phyloP scores from a whole-genome alignment of 2,888 invertebrate species.

The Xiphydria camelus region DNA sequence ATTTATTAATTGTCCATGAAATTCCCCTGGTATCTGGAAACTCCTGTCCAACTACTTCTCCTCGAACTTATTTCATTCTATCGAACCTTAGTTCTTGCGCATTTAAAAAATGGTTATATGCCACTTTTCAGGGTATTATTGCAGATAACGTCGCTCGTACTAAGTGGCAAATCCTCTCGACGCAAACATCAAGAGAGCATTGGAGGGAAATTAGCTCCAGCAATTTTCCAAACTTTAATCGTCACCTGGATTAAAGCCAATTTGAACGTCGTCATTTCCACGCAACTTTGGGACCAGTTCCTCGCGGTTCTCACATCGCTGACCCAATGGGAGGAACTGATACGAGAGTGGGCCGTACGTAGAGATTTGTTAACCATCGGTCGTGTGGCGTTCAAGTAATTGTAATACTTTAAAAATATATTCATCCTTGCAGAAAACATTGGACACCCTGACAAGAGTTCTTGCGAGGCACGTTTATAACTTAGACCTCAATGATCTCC shows the following conservation, averaged over 20 bases:
- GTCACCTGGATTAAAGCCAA: constrained; percentile 99
- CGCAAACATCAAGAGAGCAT: constrained; percentile 70
- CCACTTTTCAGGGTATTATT: constrained; percentile 72
- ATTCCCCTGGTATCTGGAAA: neutral
- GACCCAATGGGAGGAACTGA: constrained; percentile 92
- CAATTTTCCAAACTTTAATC: constrained; percentile 89
- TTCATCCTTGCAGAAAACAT: constrained; percentile 73
- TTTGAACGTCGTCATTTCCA: constrained; percentile 86
- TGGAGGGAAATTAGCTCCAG: constrained; percentile 81
- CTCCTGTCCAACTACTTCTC: neutral
- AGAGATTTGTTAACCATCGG: no score
- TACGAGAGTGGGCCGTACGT: constrained; percentile 93
- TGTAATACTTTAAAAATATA: no score
- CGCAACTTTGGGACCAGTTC: constrained; percentile 92
- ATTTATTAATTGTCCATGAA: neutral
- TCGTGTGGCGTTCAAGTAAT: no score
- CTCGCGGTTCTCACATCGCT: constrained; percentile 83
- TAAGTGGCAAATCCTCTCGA: constrained; percentile 77
- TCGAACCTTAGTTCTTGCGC: no score
- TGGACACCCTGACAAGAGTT: constrained; percentile 94
- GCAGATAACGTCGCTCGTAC: constrained; percentile 87
- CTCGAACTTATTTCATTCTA: neutral
- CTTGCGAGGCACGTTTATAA: constrained; percentile 94
- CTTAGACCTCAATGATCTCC: constrained; percentile 86
- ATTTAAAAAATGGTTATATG: no score